Conservation (phyloP, 1,140 invertebrate species). For the Lasaia peninsularis region DNA sequence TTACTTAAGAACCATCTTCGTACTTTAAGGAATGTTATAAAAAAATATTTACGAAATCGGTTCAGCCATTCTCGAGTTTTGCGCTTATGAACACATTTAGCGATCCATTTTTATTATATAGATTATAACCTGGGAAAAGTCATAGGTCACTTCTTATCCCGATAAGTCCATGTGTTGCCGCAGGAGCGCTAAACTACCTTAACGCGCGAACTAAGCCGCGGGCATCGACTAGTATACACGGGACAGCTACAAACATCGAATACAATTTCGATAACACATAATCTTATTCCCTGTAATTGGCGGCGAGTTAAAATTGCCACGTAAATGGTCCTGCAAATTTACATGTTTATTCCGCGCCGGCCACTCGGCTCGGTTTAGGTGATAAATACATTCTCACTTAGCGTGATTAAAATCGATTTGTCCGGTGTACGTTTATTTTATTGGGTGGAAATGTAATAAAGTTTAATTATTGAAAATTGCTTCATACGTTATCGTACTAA, state of each 20-base stretch:
- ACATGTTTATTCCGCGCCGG: constrained; percentile 26
- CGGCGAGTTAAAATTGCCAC: constrained; percentile 22
- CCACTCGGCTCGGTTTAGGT: constrained; percentile 39
- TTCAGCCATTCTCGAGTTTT: no score
- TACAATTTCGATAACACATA: constrained; percentile 10
- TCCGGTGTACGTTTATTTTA: constrained; percentile 36
- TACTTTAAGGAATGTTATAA: no score
- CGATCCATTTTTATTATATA: no score
- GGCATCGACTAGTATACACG: no score
- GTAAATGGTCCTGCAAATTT: constrained; percentile 28
- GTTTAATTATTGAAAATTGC: constrained; percentile 20
- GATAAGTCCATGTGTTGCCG: no score
- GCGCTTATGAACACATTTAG: no score
- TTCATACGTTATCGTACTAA: constrained; percentile 28
- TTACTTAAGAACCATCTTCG: no score
- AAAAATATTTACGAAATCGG: no score
- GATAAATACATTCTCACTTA: constrained; percentile 60
- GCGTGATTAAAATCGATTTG: constrained; percentile 55
- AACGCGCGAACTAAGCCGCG: no score
- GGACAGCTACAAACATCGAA: background rate
- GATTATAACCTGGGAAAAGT: no score
- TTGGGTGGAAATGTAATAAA: constrained; percentile 22
- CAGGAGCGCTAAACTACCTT: no score
- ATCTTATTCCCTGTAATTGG: constrained; percentile 14
- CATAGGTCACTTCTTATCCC: no score